Base-by-base conservation (phyloP, 35 echinoderm and acorn worm species). In the Anneissia japonica region DNA sequence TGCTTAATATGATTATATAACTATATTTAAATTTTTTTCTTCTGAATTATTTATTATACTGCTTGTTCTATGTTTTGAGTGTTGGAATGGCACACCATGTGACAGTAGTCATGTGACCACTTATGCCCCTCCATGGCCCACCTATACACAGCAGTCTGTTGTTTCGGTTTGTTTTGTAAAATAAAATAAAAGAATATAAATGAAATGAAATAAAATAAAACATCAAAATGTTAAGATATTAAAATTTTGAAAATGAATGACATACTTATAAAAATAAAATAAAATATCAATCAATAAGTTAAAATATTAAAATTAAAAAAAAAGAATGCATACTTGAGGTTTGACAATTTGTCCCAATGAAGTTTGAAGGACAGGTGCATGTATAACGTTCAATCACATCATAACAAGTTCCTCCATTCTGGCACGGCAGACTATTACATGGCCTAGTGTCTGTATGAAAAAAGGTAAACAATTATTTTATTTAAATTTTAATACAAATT, bases 381-480 rank as follows among this genome's bases (percentile, higher is more conserved):
- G 38, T 41, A 26, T 46, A 90, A 13, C 72, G 41, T n/a, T 83
- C 80, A 40, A 77, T 76, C 16, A 81, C 75, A 73, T 90, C 80
- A 21, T 77, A 28, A 78, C 88, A 90, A 0, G 81, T 84, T 32
- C 88, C 88, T 32, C 81, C 88, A 75, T 90, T 90, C 29, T 32
- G 72, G 31, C 88, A 90, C 3, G 88, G 88, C 32, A 39, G 77
- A 72, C 46, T 76, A 46, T 72, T 34, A 84, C 88, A 90, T 31
- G 80, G 88, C 16, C 36, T 64, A 40, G 74, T 79, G 31, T 13
- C 88, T 90, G 72, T 0, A 21, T 7, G 33, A 41, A 4, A 0
- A 80, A 87, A 80, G 12, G 32, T n/a, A 21, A n/a, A n/a, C n/a
- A n/a, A n/a, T n/a, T n/a, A n/a, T n/a, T n/a, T n/a, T n/a, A n/a